Conservation (phyloP, 1,140 invertebrate genomes). For the Orussus abietinus region DNA sequence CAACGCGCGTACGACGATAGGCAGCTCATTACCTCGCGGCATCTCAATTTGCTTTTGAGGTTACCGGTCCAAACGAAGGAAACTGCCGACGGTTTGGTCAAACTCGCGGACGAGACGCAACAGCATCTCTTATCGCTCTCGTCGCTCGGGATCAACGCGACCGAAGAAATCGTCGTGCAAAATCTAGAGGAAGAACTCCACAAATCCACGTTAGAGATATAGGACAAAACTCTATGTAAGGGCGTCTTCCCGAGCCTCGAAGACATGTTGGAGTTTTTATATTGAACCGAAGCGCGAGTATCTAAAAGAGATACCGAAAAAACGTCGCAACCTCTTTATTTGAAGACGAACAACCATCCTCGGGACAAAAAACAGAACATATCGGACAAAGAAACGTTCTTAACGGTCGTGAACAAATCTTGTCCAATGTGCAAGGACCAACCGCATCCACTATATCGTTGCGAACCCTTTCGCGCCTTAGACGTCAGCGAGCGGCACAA, state of each 20-base stretch:
- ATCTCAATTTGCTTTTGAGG: slow-evolving; percentile 4
- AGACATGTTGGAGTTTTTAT: slow-evolving; percentile 3
- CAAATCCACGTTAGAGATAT: slow-evolving; percentile 5
- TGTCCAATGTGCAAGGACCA: background rate
- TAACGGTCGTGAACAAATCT: background rate
- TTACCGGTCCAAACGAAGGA: no score
- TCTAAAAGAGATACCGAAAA: slow-evolving; percentile 6
- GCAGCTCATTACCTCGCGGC: slow-evolving; percentile 6
- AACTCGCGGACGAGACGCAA: slow-evolving; percentile 7
- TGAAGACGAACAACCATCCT: no score
- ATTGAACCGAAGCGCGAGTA: slow-evolving; percentile 3
- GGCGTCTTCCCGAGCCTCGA: slow-evolving; percentile 3
- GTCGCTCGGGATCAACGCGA: background rate
- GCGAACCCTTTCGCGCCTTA: background rate
- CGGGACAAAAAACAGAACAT: background rate
- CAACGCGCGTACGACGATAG: no score
- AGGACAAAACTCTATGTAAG: background rate
- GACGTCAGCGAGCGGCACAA: background rate
- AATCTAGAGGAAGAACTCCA: slow-evolving; percentile 3
- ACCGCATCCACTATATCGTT: slow-evolving; percentile 1
- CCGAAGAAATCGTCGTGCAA: slow-evolving; percentile 1
- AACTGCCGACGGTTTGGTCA: slow-evolving; percentile 2
- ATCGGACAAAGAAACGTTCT: background rate
- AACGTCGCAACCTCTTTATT: no score
- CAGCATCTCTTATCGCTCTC: background rate